These are phyloP conservation scores for Coremacera marginata DNA, from an alignment of 2,888 invertebrate species.

Conservation along the genomic window DNA sequence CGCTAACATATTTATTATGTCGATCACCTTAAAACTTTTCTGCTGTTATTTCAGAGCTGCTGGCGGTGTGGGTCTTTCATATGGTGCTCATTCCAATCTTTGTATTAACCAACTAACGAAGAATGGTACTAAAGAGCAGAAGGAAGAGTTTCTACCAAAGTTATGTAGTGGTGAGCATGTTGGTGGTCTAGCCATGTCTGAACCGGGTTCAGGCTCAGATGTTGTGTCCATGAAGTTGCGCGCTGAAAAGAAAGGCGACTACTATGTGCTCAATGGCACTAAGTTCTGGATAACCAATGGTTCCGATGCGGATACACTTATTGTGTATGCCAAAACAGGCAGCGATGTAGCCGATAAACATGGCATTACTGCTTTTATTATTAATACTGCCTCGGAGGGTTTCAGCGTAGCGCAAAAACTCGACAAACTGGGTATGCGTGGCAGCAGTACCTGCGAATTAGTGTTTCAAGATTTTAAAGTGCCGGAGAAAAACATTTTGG, in stretches of 20 bases:
- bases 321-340: constrained; percentile 95
- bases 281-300: constrained; percentile 99
- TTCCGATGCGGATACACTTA: constrained; percentile 92
- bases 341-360: constrained; percentile 79
- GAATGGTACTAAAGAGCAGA: constrained; percentile 93
- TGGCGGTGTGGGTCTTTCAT: constrained; percentile 87
- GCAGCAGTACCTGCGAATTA: constrained; percentile 95
- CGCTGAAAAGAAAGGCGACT: constrained; percentile 90
- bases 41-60: constrained; percentile 75
- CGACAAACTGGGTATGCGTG: constrained; percentile 98
- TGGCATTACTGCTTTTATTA: constrained; percentile 92
- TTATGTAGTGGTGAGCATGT: constrained; percentile 93
- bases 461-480: constrained; percentile 96
- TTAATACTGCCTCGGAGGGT: constrained; percentile 91
- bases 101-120: constrained; percentile 96
- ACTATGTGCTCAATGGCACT: constrained; percentile 93
- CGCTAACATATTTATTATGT: too few species aligned
- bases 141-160: constrained; percentile 93
- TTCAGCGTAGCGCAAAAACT: constrained; percentile 91
- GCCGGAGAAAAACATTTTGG: constrained; percentile 85
- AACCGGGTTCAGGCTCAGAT: constrained; percentile 93
- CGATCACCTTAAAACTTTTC: too few species aligned
- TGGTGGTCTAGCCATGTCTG: constrained; percentile 98
- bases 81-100: constrained; percentile 97
- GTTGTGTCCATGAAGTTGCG: constrained; percentile 95